Evolutionary conservation across 2,888 invertebrate genomes (phyloP).

Genomic region (Andrena praecox): DNA sequence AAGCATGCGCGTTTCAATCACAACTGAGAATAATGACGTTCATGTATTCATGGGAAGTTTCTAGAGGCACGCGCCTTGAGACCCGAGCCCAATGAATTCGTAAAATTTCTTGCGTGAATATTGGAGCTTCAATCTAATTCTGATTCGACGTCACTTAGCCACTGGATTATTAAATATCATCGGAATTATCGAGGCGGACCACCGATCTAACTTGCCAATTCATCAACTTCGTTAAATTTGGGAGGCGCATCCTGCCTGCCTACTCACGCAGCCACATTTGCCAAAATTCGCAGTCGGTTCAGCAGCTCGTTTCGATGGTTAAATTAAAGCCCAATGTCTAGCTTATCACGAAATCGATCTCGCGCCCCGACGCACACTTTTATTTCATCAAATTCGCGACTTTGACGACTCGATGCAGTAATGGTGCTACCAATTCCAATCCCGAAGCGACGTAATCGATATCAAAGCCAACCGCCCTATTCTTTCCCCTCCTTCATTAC

Average conservation of each 20-base stretch:
- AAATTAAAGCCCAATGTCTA: conserved; percentile 23
- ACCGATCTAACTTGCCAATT: background rate
- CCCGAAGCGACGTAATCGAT: conserved; percentile 34
- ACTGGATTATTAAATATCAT: background rate
- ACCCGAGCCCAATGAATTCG: too few relatives aligned
- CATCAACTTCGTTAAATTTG: background rate
- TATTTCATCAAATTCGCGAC: conserved; percentile 42
- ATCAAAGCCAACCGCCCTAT: conserved; percentile 32
- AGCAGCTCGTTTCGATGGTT: background rate
- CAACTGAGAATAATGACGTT: background rate
- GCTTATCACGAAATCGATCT: conserved; percentile 24
- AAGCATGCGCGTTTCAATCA: background rate
- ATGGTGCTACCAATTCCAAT: conserved; percentile 30
- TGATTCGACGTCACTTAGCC: too few relatives aligned
- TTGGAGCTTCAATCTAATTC: too few relatives aligned
- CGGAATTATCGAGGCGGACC: background rate
- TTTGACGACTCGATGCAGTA: conserved; percentile 33
- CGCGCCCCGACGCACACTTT: conserved; percentile 15
- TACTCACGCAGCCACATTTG: background rate
- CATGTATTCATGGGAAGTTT: too few relatives aligned
- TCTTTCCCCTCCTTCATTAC: conserved; percentile 58
- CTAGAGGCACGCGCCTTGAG: too few relatives aligned
- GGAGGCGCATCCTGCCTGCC: background rate
- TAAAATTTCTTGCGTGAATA: too few relatives aligned
- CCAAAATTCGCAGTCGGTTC: conserved; percentile 1